Conservation (phyloP, 2,113 vertebrate genomes). For the Todiramphus saurophagus region DNA sequence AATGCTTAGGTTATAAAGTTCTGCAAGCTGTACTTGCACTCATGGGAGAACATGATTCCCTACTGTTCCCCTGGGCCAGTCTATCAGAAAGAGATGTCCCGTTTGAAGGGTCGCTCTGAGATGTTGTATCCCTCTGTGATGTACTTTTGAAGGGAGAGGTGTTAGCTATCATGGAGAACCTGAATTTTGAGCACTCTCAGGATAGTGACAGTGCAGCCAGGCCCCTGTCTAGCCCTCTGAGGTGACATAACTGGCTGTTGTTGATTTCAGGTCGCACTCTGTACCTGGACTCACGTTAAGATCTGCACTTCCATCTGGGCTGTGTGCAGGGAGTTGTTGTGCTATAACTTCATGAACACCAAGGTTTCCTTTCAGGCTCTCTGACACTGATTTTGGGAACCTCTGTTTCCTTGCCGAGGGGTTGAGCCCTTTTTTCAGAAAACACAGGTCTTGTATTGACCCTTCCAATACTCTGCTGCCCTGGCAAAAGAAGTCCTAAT, state of each 20-base stretch:
- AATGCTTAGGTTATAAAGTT: rapidly evolving
- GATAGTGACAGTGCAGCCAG: not conserved
- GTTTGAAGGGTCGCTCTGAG: not conserved
- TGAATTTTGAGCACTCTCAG: not conserved
- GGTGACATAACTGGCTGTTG: not conserved
- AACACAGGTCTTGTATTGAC: not conserved
- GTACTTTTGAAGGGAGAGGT: not conserved
- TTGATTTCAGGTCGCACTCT: not conserved
- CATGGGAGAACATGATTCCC: not conserved
- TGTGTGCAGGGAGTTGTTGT: not conserved
- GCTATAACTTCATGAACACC: not conserved
- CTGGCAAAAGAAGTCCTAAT: not conserved
- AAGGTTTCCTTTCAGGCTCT: not conserved
- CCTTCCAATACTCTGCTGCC: not conserved
- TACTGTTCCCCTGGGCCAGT: not conserved
- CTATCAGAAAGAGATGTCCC: not conserved
- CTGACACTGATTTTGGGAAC: not conserved
- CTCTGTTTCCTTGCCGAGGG: not conserved
- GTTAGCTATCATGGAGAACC: not conserved
- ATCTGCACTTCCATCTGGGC: not conserved
- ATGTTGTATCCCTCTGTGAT: rapidly evolving
- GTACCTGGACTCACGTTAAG: not conserved
- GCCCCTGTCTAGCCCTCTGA: not conserved
- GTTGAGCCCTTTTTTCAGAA: not conserved
- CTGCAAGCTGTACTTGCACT: not conserved